Conservation (phyloP, 37 sponge, comb jelly and placozoan species). For the Ephydatia muelleri region DNA sequence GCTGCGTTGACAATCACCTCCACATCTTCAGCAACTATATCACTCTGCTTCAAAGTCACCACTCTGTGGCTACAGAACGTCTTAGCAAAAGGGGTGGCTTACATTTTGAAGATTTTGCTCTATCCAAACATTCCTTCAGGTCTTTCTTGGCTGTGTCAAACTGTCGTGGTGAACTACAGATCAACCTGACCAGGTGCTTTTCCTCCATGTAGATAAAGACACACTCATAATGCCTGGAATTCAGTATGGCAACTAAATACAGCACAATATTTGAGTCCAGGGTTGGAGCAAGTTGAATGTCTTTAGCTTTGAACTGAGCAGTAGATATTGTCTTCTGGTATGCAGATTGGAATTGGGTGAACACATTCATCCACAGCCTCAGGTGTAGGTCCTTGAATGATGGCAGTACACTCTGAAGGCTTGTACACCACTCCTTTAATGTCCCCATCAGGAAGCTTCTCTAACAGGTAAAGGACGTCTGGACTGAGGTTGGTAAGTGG, state of each 20-base stretch:
- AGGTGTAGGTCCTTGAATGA: background rate
- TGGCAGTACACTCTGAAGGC: background rate
- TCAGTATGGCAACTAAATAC: background rate
- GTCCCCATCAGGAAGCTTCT: conserved; percentile 28
- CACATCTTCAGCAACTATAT: conserved; percentile 65
- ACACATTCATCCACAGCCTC: conserved; percentile 1
- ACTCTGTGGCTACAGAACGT: conserved; percentile 8
- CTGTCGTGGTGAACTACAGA: conserved; percentile 48
- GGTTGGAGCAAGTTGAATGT: background rate
- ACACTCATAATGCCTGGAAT: conserved; percentile 15
- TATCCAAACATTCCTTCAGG: background rate
- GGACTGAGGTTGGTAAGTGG: conserved; percentile 6
- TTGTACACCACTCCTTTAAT: conserved; percentile 15
- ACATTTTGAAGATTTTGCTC: background rate
- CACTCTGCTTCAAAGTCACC: conserved; percentile 58
- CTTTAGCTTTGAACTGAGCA: background rate
- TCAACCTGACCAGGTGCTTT: background rate
- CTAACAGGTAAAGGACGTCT: conserved; percentile 13
- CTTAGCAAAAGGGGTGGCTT: background rate
- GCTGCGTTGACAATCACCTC: conserved; percentile 83
- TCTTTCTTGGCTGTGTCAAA: conserved; percentile 49
- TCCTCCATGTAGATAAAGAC: conserved; percentile 18
- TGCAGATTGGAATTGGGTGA: conserved; percentile 10
- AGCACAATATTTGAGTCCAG: background rate
- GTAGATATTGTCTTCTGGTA: conserved; percentile 2